Conservation (phyloP, 2,797 vertebrate species). For the Crenichthys baileyi region DNA sequence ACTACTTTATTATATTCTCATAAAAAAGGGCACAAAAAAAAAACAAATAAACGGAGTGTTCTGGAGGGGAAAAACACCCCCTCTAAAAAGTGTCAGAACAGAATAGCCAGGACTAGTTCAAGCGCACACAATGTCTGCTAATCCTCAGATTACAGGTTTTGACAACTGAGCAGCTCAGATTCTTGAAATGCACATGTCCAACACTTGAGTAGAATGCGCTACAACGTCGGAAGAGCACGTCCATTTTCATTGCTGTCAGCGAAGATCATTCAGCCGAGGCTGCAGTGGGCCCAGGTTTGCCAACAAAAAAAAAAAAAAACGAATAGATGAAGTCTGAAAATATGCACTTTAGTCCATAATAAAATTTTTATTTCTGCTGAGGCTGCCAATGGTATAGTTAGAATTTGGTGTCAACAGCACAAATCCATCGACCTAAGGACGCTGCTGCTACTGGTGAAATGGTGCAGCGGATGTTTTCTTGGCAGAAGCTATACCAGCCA, state of each 20-base stretch:
- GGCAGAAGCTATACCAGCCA: not conserved
- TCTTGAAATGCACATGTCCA: conserved; percentile 6
- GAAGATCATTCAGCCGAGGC: conserved; percentile 7
- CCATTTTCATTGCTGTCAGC: not conserved
- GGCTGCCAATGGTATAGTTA: not conserved
- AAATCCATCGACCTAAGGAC: not conserved
- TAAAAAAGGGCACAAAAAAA: too few relatives aligned
- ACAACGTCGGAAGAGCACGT: not conserved
- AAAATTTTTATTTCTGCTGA: conserved; percentile 1
- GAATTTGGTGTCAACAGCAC: conserved; percentile 5
- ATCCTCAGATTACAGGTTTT: not conserved
- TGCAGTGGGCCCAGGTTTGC: not conserved
- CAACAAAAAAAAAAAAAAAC: not conserved
- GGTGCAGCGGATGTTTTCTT: not conserved
- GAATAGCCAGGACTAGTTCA: not conserved
- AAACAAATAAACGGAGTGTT: too few relatives aligned
- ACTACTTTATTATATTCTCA: too few relatives aligned
- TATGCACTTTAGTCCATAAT: not conserved
- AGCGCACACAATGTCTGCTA: not conserved
- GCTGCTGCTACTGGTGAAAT: not conserved
- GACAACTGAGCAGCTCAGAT: conserved; percentile 3
- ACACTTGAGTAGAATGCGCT: not conserved
- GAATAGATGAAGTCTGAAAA: not conserved
- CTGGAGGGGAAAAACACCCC: not conserved
- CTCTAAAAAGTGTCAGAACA: not conserved